phyloP scores from a whole-genome alignment of 1,140 invertebrate species.

The Ruditapes philippinarum region DNA sequence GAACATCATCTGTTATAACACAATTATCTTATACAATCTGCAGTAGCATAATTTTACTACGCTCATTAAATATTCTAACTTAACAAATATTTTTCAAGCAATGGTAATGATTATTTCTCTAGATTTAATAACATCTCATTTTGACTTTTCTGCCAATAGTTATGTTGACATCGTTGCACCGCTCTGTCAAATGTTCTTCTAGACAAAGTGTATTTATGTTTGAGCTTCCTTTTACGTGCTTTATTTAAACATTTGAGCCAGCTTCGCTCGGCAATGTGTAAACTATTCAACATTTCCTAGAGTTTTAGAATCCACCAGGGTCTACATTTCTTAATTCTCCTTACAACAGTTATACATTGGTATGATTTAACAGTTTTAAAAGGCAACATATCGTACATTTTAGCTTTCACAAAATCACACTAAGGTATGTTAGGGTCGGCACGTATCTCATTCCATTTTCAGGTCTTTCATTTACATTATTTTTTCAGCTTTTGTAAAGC shows the following conservation, averaged over 20 bases:
- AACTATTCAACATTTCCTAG: no score
- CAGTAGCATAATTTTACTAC: not conserved
- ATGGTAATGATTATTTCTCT: not conserved
- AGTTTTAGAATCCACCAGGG: not conserved
- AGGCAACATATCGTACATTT: constrained; percentile 8
- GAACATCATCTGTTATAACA: not conserved
- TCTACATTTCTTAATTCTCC: not conserved
- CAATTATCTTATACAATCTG: not conserved
- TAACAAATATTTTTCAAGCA: constrained; percentile 20
- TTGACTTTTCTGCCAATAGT: not conserved
- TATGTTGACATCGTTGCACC: not conserved
- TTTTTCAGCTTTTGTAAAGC: no score
- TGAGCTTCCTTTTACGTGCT: not conserved
- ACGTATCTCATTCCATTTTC: not conserved
- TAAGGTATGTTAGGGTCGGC: not conserved
- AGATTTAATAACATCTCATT: not conserved
- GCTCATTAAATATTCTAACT: not conserved
- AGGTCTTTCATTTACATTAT: not conserved
- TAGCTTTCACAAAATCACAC: not conserved
- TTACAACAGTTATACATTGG: not conserved
- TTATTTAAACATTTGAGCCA: not conserved
- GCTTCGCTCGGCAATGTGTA: not conserved
- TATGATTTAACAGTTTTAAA: not conserved
- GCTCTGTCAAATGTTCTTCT: constrained; percentile 25
- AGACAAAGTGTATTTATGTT: not conserved